Percentiles rank a stretch among this genome's conserved stretches.
These are phyloP conservation scores for Uria aalge DNA, from an alignment of 2,113 vertebrate genomes.

Conservation along the genomic window DNA sequence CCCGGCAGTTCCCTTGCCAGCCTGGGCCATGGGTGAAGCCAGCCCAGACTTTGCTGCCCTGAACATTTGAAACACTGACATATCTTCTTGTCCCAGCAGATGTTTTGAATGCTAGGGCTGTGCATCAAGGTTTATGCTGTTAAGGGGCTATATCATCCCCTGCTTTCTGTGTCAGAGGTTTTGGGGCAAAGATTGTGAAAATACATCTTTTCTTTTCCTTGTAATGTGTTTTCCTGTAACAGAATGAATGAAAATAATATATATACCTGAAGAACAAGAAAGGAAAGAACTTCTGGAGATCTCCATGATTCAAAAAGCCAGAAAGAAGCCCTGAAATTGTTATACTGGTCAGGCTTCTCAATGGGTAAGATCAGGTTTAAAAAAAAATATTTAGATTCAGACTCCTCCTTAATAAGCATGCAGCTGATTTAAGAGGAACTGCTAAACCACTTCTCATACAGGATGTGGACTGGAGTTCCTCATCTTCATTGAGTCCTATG, in stretches of 20 bases:
- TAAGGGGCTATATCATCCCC: not conserved
- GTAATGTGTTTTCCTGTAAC: not conserved
- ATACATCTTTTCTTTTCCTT: not conserved
- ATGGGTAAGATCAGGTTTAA: not conserved
- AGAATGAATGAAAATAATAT: not conserved
- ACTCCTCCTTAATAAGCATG: not conserved
- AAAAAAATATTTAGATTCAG: not conserved
- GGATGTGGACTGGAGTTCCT: constrained; percentile 8
- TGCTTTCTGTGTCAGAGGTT: not conserved
- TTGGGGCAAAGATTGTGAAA: not conserved
- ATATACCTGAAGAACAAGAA: not conserved
- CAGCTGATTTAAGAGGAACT: not conserved
- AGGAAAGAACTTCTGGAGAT: not conserved
- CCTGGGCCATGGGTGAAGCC: not conserved
- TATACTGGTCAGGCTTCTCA: not conserved
- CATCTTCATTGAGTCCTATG: not conserved
- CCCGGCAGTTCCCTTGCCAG: not conserved
- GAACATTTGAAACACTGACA: not conserved
- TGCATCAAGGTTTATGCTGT: not conserved
- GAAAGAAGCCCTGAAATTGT: not conserved
- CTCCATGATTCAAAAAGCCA: not conserved
- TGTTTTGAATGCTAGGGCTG: not conserved
- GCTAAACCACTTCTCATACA: not conserved
- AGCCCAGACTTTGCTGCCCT: not conserved
- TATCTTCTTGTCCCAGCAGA: not conserved